A percentile compares a stretch with the other conserved stretches of the same genome.
These are phyloP conservation scores for Borostomias antarcticus DNA, from an alignment of 2,797 vertebrate species.

Conservation along the genomic window DNA sequence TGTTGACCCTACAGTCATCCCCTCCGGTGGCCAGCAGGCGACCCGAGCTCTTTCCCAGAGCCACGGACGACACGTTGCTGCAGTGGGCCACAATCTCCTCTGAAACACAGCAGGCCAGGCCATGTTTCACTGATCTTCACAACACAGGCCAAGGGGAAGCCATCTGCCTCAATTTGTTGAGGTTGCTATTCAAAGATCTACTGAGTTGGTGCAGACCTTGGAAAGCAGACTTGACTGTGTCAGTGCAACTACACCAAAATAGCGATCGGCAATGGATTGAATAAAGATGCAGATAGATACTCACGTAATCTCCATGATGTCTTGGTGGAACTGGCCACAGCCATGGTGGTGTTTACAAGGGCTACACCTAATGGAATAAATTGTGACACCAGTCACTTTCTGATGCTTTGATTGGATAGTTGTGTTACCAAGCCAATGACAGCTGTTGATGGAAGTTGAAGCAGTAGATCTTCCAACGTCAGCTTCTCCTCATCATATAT, in stretches of 20 bases:
- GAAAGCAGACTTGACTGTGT: no score
- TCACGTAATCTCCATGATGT: constrained; percentile 92
- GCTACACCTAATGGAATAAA: constrained; percentile 3
- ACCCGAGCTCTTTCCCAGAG: constrained; percentile 90
- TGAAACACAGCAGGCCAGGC: constrained; percentile 50
- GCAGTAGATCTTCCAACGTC: constrained; percentile 10
- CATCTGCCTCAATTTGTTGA: not conserved
- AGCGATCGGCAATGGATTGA: not conserved
- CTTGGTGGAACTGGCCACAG: constrained; percentile 82
- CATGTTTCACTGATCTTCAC: not conserved
- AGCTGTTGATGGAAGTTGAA: not conserved
- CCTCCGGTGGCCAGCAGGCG: constrained; percentile 92
- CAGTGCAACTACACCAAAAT: not conserved
- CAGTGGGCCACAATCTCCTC: constrained; percentile 93
- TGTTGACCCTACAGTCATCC: constrained; percentile 92
- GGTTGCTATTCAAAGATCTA: no score
- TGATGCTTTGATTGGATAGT: not conserved
- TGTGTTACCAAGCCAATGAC: no score
- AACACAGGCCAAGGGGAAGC: not conserved
- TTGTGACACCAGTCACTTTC: not conserved
- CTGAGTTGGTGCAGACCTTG: no score
- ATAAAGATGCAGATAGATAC: constrained; percentile 53
- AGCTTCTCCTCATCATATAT: constrained; percentile 4
- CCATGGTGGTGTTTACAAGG: constrained; percentile 70
- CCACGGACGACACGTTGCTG: constrained; percentile 86